Evolutionary conservation across 2,797 vertebrate species (phyloP).

Genomic region (Notamacropus eugenii): DNA sequence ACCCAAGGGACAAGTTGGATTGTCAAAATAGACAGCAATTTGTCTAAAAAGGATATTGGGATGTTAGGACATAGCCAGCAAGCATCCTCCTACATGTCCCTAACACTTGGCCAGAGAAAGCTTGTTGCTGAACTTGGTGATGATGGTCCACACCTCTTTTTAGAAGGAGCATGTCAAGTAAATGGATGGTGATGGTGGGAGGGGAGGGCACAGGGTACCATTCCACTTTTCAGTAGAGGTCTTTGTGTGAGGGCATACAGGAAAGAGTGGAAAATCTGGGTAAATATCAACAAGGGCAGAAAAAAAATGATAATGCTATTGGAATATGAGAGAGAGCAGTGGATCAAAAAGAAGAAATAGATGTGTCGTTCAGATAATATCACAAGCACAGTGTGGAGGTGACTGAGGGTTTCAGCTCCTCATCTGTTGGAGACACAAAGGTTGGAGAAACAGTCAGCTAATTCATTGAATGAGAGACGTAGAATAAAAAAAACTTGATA

Average conservation of each 20-base stretch:
- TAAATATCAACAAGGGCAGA: neutral
- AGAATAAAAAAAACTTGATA: neutral
- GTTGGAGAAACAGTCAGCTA: neutral
- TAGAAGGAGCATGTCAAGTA: neutral
- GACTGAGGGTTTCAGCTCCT: neutral
- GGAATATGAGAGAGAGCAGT: neutral
- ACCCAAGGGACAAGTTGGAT: neutral
- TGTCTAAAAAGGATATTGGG: neutral
- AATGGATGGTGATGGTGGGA: neutral
- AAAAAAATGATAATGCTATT: neutral
- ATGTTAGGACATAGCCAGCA: neutral
- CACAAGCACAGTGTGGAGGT: neutral
- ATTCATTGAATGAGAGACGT: neutral
- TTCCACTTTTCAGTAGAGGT: neutral
- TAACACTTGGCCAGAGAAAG: neutral
- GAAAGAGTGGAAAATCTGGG: neutral
- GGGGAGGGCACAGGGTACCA: neutral
- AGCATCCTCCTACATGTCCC: neutral
- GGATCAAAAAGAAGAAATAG: neutral
- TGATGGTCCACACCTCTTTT: neutral
- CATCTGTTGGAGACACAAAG: neutral
- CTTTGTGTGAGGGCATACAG: neutral
- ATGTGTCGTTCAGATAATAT: neutral
- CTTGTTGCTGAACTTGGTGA: neutral
- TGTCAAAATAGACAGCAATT: rapidly evolving